Conservation (phyloP, 2,888 invertebrate species). For the Pseudococcus jackbeardsleyi region DNA sequence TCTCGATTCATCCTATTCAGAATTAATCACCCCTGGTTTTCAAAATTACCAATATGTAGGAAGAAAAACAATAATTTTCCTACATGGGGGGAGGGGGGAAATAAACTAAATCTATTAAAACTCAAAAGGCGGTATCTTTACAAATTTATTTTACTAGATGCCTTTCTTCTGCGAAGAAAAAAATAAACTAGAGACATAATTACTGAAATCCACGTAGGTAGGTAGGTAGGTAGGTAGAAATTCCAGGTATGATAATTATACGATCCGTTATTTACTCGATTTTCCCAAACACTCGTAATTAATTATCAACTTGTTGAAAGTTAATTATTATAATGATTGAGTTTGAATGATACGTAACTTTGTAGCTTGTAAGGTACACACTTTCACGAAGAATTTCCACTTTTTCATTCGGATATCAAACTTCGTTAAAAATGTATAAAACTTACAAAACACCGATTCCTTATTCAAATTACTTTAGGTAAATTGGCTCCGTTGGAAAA, state of each 20-base stretch:
- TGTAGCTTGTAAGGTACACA: neutral
- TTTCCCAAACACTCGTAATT: neutral
- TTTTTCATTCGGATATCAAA: neutral
- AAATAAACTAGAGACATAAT: too few relatives aligned
- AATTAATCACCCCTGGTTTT: too few relatives aligned
- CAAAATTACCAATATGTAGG: too few relatives aligned
- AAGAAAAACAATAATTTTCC: too few relatives aligned
- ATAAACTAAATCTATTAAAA: too few relatives aligned
- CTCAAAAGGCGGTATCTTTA: too few relatives aligned
- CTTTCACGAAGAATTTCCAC: neutral
- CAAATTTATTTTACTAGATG: neutral
- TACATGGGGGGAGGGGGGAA: too few relatives aligned
- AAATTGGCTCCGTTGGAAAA: neutral
- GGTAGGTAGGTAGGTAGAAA: neutral
- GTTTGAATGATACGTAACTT: neutral
- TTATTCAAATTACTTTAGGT: constrained; percentile 28
- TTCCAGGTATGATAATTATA: neutral
- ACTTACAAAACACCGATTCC: neutral
- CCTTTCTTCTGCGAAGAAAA: neutral
- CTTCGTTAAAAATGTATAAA: constrained; percentile 13
- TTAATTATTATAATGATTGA: neutral
- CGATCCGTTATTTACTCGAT: neutral
- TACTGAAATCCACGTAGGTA: neutral
- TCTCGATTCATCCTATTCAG: too few relatives aligned
- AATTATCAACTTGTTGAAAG: neutral